A percentile compares a stretch with the other conserved stretches of the same genome.
phyloP scores from a whole-genome alignment of 1,140 invertebrate species.

The Maniola jurtina region DNA sequence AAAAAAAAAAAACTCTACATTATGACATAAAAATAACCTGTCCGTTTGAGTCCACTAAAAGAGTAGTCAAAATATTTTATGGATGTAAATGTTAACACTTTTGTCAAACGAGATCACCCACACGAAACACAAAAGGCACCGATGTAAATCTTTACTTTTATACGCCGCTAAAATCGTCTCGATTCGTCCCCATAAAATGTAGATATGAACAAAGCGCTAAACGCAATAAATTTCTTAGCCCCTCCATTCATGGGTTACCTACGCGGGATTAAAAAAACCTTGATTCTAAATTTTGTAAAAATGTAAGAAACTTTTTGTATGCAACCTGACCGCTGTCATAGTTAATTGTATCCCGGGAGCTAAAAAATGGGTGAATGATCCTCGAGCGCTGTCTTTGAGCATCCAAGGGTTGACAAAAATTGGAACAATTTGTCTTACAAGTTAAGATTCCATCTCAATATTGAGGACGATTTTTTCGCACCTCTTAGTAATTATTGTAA shows the following conservation, averaged over 20 bases:
- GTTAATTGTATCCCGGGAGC: constrained; percentile 54
- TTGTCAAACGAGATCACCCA: constrained; percentile 70
- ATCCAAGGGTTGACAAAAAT: constrained; percentile 66
- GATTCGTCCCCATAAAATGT: constrained; percentile 61
- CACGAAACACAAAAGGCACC: constrained; percentile 57
- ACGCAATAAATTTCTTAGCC: constrained; percentile 58
- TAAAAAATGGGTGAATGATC: constrained; percentile 67
- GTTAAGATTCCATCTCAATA: constrained; percentile 60
- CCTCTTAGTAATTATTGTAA: constrained; percentile 57
- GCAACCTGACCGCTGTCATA: constrained; percentile 68
- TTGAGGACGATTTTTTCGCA: constrained; percentile 57
- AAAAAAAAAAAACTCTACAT: constrained; percentile 23
- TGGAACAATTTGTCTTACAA: constrained; percentile 69
- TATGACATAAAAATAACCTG: constrained; percentile 37
- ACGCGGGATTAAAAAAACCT: constrained; percentile 39
- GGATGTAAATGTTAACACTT: constrained; percentile 72
- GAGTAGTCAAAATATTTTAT: constrained; percentile 78
- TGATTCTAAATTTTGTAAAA: constrained; percentile 45
- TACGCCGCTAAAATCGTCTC: constrained; percentile 46
- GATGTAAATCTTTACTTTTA: constrained; percentile 69
- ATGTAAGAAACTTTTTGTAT: constrained; percentile 54
- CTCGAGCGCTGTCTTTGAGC: constrained; percentile 48
- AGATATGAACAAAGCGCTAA: constrained; percentile 66
- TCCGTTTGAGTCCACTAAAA: constrained; percentile 54
- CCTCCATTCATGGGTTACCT: constrained; percentile 33